Evolutionary conservation across 2,888 invertebrate species (phyloP), one percentile per base, ranked within the genome.

Genomic region (Trissolcus japonicus): DNA sequence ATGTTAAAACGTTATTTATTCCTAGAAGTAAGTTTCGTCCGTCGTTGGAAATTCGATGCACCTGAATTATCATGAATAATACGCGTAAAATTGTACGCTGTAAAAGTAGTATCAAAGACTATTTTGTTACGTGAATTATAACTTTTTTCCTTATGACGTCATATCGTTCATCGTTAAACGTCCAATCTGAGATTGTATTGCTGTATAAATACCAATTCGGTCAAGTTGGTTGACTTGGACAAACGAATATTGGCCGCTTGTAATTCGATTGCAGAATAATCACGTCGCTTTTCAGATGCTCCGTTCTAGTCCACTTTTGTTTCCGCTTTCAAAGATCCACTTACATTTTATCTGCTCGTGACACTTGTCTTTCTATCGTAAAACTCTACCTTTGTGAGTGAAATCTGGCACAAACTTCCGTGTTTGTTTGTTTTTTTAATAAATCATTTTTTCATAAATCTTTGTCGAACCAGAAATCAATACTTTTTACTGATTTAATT

Each of bases 281-380:
- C 55, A 48, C 35, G 43, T 46, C 54, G 29, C 29, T 55, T 65
- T 65, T 65, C 48, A 41, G n/a, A 50, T 46, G n/a, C 51, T 51
- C 51, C 13, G 19, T 35, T 62, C 41, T 43, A 7, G 56, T 67
- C 59, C 46, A 60, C 53, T 59, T 67, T 67, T 68, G 60, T 68
- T 61, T 68, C 19, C 54, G 25, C 35, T 60, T 61, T 41, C 48
- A 61, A 68, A 68, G 48, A 61, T 68, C 67, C 59, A 67, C 67
- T 67, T 67, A 59, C 67, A 59, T 59, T 53, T 53, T 35, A 35
- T 53, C 67, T 57, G 57, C 55, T 57, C 21, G 66, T 57, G 66
- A 51, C 66, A 66, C 66, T 66, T 57, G 66, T 51, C 56, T 57
- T 57, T 66, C 57, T 41, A 40, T 57, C 40, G 25, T 40, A 21